These are phyloP conservation scores for Nerophis lumbriciformis DNA, from an alignment of 2,113 vertebrate genomes.

Conservation along the genomic window DNA sequence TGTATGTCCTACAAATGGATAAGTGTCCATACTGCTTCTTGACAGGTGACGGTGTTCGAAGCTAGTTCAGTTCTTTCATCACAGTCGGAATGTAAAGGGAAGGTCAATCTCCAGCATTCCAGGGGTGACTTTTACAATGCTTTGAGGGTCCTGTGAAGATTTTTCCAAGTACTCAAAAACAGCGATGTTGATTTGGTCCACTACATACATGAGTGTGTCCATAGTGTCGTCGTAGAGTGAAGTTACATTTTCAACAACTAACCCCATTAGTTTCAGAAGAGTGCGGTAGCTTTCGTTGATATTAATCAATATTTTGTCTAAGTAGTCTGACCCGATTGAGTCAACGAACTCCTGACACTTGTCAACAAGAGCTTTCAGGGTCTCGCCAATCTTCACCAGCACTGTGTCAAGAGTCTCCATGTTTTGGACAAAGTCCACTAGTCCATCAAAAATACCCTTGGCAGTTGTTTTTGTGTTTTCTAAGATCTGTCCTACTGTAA, in stretches of 20 bases:
- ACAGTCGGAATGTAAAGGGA: constrained; percentile 65
- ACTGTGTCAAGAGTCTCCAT: constrained; percentile 65
- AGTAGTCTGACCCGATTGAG: constrained; percentile 66
- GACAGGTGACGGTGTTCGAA: constrained; percentile 56
- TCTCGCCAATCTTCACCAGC: constrained; percentile 64
- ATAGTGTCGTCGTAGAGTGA: constrained; percentile 15
- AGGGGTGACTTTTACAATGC: constrained; percentile 59
- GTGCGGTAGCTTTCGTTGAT: constrained; percentile 53
- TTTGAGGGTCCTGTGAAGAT: constrained; percentile 57
- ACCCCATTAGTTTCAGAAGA: constrained; percentile 51
- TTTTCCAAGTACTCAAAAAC: constrained; percentile 62
- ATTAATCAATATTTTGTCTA: constrained; percentile 62
- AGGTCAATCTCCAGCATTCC: constrained; percentile 76
- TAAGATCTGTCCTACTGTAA: constrained; percentile 61
- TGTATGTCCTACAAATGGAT: constrained; percentile 54
- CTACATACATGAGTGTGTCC: constrained; percentile 31
- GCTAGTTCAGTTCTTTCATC: constrained; percentile 43
- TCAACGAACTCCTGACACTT: constrained; percentile 65
- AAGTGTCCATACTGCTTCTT: constrained; percentile 36
- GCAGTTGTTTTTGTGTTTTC: constrained; percentile 47
- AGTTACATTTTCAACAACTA: constrained; percentile 55
- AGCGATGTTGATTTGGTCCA: constrained; percentile 51
- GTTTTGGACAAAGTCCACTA: constrained; percentile 55
- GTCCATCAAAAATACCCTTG: constrained; percentile 50
- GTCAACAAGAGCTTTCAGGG: constrained; percentile 61